A percentile compares a stretch with the other conserved stretches of the same genome.
These are phyloP conservation scores for Eonycteris spelaea DNA, from an alignment of 2,113 vertebrate genomes.

Conservation along the genomic window DNA sequence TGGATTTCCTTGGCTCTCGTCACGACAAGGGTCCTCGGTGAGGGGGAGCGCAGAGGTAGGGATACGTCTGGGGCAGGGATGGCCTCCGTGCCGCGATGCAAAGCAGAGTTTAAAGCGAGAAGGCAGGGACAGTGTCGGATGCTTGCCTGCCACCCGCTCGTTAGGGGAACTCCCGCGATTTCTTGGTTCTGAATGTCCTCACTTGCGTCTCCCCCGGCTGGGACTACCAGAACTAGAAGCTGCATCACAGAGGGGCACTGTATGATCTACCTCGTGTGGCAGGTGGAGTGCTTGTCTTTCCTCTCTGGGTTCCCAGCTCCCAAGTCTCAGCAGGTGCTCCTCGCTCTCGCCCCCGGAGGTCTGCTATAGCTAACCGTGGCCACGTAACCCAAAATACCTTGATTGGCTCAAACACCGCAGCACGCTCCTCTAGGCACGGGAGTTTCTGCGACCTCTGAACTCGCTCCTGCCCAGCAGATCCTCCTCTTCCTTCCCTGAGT, in stretches of 20 bases:
- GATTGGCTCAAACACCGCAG: neutral
- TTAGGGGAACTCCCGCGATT: neutral
- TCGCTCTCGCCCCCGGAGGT: neutral
- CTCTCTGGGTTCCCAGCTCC: neutral
- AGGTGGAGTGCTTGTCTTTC: fast-evolving
- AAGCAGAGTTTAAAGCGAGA: neutral
- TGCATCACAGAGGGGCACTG: neutral
- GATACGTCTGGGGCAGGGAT: neutral
- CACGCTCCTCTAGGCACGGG: too few species aligned
- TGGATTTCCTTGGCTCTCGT: slow-evolving; percentile 49
- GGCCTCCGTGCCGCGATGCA: neutral
- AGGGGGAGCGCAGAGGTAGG: neutral
- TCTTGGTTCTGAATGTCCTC: neutral
- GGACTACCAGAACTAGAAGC: neutral
- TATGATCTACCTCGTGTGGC: neutral
- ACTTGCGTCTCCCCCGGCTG: neutral
- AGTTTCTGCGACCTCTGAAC: neutral
- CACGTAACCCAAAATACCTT: fast-evolving
- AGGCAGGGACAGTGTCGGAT: neutral
- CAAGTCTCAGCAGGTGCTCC: neutral
- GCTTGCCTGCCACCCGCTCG: neutral
- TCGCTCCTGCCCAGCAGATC: neutral
- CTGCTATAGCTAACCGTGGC: fast-evolving
- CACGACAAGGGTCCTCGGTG: slow-evolving; percentile 57
- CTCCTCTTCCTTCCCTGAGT: neutral